Base-by-base conservation (phyloP, 2,113 vertebrate genomes). In the Syngnathus typhle region DNA sequence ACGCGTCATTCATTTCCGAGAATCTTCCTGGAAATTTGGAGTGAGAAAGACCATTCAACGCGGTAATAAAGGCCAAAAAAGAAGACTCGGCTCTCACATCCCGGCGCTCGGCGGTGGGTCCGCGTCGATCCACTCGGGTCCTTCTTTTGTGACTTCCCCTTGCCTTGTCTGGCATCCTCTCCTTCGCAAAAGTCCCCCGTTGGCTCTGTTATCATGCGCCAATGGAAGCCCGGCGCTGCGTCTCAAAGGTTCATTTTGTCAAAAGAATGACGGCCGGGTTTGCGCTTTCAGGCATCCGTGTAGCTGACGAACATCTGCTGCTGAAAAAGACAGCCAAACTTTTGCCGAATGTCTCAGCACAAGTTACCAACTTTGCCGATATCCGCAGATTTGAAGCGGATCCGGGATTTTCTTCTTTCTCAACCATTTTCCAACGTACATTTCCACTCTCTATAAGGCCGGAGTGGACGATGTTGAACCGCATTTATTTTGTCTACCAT, bases 281-380 rank as follows among this genome's bases (percentile, higher is more conserved):
- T 21, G 4, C 4, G 47, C 74, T 75, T 83, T 83, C 83, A 84
- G 69, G 68, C 55, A 46, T 65, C 75, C 21, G 39, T 46, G 80
- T 61, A 82, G 77, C 77, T 84, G 80, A 67, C 73, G 74, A 80
- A 88, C 87, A 87, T 84, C 88, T 89, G 87, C 80, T 23, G 54
- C 77, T 52, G 76, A 60, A 68, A 81, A 68, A 70, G 60, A 79
- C 62, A 64, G 63, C 67, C 61, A 67, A 72, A 72, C 80, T 75
- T 69, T 52, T 37, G 56, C 36, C 18, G 9, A 38, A 60, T 21
- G 62, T 32, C 27, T 32, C 27, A 3, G 27, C 27, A 78, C 9
- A 19, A 38, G 9, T 37, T 60, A 10, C 18, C 56, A 19, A n/a
- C n/a, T 52, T 52, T n/a, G 13, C 49, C 49, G 10, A 49, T 6